Evolutionary conservation across 2,888 invertebrate species (phyloP), one percentile per base, ranked within the genome.

Genomic region (Harpagoxenus sublaevis): DNA sequence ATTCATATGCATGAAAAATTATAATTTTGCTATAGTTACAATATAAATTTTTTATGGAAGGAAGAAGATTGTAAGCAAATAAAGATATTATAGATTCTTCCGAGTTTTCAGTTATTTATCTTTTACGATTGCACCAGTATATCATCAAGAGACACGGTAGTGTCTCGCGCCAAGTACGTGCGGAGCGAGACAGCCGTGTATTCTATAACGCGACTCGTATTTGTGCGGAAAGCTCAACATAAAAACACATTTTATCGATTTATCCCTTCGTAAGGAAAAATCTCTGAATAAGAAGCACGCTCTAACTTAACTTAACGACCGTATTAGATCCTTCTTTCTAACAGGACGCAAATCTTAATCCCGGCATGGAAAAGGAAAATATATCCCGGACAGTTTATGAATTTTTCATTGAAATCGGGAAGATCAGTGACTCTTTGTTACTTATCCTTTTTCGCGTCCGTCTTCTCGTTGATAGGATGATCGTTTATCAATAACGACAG

Each of bases 361-460:
- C 12, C n/a, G 28, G 15, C 42, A 35, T 9, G 60, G 18, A 31
- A 60, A 74, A 74, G 12, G 31, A 48, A n/a, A 9, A 82, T 51
- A 42, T 10, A 18, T 18, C 12, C 0, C 12, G 12, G 3, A 15
- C n/a, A 51, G 12, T 28, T 45, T n/a, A 3, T 60, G n/a, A 53
- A 63, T 74, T n/a, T 63, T 81, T 60, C 35, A 62, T 81, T 42
- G 31, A 51, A 57, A 82, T 31, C 9, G 8, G 18, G 8, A 57
- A 35, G 9, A 73, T 74, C 18, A n/a, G 3, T 23, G 66, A 65
- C 6, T 51, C 4, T 9, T 63, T 23, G 10, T 35, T 18, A 1
- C 15, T 42, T 45, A 18, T 42, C 28, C n/a, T 51, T 28, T 77
- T 62, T 35, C 10, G 10, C 31, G 62, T 15, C 1, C 3, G 6